A percentile compares a stretch with the other conserved stretches of the same genome.
Conservation (phyloP, 1,140 invertebrate species). For the Microvelia longipes region DNA sequence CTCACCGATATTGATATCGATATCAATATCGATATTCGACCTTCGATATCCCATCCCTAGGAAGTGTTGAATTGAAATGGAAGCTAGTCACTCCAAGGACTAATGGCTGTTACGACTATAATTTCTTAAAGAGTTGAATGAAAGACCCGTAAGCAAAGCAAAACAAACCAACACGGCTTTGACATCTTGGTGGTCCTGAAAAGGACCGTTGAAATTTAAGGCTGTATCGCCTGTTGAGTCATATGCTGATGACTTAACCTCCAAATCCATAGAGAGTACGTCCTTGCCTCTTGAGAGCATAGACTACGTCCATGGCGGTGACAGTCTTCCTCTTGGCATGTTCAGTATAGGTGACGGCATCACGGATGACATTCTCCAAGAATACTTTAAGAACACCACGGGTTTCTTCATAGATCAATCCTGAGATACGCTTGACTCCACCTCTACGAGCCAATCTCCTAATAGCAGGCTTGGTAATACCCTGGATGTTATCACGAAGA, state of each 20-base stretch:
- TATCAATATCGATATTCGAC: no score
- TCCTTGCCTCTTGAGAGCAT: slow-evolving; percentile 68
- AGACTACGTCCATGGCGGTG: slow-evolving; percentile 77
- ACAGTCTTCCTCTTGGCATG: slow-evolving; percentile 69
- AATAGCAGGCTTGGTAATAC: slow-evolving; percentile 49
- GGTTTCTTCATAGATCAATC: slow-evolving; percentile 41
- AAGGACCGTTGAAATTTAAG: slow-evolving; percentile 23
- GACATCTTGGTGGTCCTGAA: slow-evolving; percentile 26
- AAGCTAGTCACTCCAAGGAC: no score
- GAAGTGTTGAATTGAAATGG: no score
- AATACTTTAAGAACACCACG: slow-evolving; percentile 56
- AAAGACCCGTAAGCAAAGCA: no score
- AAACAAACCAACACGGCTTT: no score
- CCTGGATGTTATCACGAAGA: slow-evolving; percentile 55
- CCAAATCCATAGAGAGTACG: slow-evolving; percentile 49
- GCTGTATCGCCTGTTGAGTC: slow-evolving; percentile 12
- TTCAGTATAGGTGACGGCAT: slow-evolving; percentile 69
- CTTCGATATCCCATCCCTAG: no score
- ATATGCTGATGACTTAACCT: slow-evolving; percentile 39
- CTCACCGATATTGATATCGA: no score
- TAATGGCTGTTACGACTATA: no score
- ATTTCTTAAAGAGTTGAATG: no score
- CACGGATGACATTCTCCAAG: slow-evolving; percentile 64
- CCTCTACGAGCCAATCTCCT: slow-evolving; percentile 46
- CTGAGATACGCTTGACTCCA: slow-evolving; percentile 53